These are phyloP conservation scores for Thaumetopoea pityocampa DNA, from an alignment of 1,140 invertebrate genomes.

Conservation along the genomic window DNA sequence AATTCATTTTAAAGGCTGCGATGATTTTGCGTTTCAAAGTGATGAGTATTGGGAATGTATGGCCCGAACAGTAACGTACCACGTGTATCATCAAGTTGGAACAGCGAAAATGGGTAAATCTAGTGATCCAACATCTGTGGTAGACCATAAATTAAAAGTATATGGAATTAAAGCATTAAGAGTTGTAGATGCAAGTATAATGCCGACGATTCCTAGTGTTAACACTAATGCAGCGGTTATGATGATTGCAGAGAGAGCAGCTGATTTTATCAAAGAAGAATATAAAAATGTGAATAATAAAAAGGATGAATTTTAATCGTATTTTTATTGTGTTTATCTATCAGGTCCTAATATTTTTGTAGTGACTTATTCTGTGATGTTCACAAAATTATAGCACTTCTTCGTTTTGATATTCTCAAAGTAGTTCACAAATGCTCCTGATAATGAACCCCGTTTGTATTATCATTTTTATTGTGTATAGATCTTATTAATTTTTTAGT, in stretches of 20 bases:
- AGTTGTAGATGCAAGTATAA: slow-evolving; percentile 86
- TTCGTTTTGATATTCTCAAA: no score
- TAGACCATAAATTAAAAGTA: slow-evolving; percentile 83
- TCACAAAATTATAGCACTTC: no score
- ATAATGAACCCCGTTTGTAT: no score
- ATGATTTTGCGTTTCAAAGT: slow-evolving; percentile 39
- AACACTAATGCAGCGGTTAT: slow-evolving; percentile 84
- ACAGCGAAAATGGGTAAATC: slow-evolving; percentile 90
- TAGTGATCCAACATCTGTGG: slow-evolving; percentile 82
- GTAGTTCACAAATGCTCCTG: no score
- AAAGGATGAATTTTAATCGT: slow-evolving; percentile 39
- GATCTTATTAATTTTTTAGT: no score
- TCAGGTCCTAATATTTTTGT: not conserved
- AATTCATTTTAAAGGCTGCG: slow-evolving; percentile 48
- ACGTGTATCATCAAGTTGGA: slow-evolving; percentile 75
- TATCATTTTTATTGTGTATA: no score
- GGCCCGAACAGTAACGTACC: slow-evolving; percentile 54
- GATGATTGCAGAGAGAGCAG: slow-evolving; percentile 92
- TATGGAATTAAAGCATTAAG: slow-evolving; percentile 81
- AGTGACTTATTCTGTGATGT: no score
- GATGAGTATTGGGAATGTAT: slow-evolving; percentile 63
- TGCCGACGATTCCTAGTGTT: slow-evolving; percentile 82
- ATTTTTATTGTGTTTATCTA: not conserved
- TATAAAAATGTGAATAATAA: slow-evolving; percentile 26
- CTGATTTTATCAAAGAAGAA: slow-evolving; percentile 86